Evolutionary conservation across 2,797 vertebrate species (phyloP), one percentile per base, ranked within the genome.

Genomic region (Gymnoscopelus microlampas): DNA sequence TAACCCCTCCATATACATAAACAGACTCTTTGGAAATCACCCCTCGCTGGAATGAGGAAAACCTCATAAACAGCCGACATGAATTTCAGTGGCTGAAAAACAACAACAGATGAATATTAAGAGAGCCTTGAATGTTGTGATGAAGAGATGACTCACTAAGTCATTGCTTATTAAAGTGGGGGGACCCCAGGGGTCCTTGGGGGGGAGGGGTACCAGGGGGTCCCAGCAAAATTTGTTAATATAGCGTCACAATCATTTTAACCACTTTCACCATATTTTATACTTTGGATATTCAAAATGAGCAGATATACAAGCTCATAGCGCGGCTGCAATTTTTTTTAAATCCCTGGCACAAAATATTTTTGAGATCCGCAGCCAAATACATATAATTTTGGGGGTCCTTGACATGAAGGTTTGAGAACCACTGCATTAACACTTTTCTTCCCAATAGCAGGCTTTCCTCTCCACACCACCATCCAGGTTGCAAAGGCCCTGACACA

Each of bases 1-100:
- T 23, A 70, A 67, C 69, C 23, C 14, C 63, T 14, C 11, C 49
- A 73, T 68, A 70, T 67, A 82, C 66, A 70, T 65, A 81, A 85
- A 83, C 71, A 82, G 75, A 70, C 72, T 70, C 71, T 79, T 29
- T 63, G 79, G 67, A 81, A 75, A 69, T 26, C 15, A 61, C 71
- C 66, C 23, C 15, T 56, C 7, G 62, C 53, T 2, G 53, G 60
- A 3, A 51, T 14, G 67, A 64, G 63, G 47, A 47, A 73, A 62
- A 60, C 6, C 8, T 8, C 4, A 39, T 9, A 39, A 7, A 39
- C 39, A 39, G 7, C 49, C 1, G 0, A 54, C 53, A 60, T 44
- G 29, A 63, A 68, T 74, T 80, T 66, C 47, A 77, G 19, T 35
- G 15, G 15, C 50, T 61, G 32, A 50, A 49, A 29, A 29, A 29